Base-by-base conservation (phyloP, 2,888 invertebrate species). In the Morpho deidamia region DNA sequence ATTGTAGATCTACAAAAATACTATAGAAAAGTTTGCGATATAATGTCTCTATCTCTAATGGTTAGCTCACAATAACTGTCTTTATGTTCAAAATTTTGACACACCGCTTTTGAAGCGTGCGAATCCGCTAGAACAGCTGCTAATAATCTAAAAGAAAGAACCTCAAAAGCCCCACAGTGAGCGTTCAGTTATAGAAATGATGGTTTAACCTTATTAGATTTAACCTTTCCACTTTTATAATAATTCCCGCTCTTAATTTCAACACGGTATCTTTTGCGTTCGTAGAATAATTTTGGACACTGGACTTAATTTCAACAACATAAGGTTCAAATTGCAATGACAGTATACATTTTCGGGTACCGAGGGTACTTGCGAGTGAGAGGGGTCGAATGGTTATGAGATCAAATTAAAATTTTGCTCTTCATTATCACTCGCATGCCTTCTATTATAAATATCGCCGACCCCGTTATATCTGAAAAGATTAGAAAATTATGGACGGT, bases 381-480 rank as follows among this genome's bases (percentile, higher is more conserved):
- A 55, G 43, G 55, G 58, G 55, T 40, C 46, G 46, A 41, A 51
- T 41, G 52, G 39, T 46, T 52, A 52, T 47, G 55, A 46, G 46
- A 55, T 52, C 52, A 58, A 55, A 58, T 58, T 52, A 58, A 58
- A 58, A 58, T 58, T 51, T 58, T 52, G 46, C 45, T 52, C 33
- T 39, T 47, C 55, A 55, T 52, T 52, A 55, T 55, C 45, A 11
- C 45, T 43, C 46, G 43, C 49, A 39, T 55, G 38, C 52, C 49
- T 39, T 55, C 35, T 41, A 35, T 40, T 44, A 45, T 35, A 12
- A 40, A n/a, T 32, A 33, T 8, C 10, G 23, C 42, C 40, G n/a
- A 11, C 34, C 38, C 50, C 37, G 37, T 23, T 0, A 2, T 23
- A 23, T 23, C 23, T 5, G n/a, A 23, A 23, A 23, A 23, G 23